phyloP scores from a whole-genome alignment of 2,888 invertebrate species.

The Caenorhabditis parvicauda region DNA sequence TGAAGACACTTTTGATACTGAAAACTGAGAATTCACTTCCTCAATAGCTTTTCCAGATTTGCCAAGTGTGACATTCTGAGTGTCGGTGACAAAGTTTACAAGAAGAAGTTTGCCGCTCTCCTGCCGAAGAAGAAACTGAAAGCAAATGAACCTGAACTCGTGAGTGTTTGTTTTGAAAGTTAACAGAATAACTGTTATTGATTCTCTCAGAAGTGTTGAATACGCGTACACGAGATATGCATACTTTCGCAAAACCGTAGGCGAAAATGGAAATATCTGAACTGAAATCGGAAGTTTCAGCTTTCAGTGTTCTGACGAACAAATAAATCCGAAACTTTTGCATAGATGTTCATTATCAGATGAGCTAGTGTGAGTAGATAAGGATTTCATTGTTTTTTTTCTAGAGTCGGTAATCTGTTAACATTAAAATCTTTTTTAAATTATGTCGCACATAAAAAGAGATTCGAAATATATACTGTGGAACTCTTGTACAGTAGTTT shows the following conservation, averaged over 20 bases:
- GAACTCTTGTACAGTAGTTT: neutral
- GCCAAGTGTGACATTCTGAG: constrained; percentile 30
- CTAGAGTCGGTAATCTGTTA: neutral
- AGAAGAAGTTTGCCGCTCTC: constrained; percentile 24
- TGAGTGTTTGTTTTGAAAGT: constrained; percentile 2
- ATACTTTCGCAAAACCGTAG: too few relatives aligned
- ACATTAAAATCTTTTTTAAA: neutral
- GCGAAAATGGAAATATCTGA: too few relatives aligned
- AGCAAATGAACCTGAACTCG: constrained; percentile 21
- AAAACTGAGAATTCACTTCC: neutral
- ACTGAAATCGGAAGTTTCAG: too few relatives aligned
- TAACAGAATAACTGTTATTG: too few relatives aligned
- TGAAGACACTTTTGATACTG: too few relatives aligned
- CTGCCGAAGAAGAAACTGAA: constrained; percentile 26
- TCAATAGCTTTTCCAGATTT: constrained; percentile 8
- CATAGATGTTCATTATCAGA: too few relatives aligned
- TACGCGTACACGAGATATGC: too few relatives aligned
- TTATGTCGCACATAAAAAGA: neutral
- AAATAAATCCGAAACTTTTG: too few relatives aligned
- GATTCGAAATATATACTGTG: neutral
- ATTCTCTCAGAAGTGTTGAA: too few relatives aligned
- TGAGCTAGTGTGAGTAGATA: too few relatives aligned
- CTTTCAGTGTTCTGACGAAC: too few relatives aligned
- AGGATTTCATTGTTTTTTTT: too few relatives aligned
- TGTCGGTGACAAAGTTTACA: constrained; percentile 29